Conservation (phyloP, 1,140 invertebrate genomes). For the Drosophila mojavensis region DNA sequence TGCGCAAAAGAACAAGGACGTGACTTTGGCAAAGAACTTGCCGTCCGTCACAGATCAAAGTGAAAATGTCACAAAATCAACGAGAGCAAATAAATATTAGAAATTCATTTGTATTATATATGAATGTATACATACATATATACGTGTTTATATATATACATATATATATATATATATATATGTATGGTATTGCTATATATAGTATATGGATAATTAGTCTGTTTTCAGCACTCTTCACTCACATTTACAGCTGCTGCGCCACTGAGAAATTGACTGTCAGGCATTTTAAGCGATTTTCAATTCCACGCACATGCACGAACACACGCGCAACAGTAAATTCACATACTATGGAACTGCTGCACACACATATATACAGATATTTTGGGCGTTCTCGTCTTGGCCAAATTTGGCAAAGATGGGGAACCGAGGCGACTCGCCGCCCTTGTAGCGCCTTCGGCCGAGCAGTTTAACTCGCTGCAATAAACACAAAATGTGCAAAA, state of each 20-base stretch:
- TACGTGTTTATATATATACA: neutral
- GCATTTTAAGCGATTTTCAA: conserved; percentile 63
- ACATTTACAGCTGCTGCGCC: conserved; percentile 62
- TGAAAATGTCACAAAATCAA: conserved; percentile 46
- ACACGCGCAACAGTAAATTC: neutral
- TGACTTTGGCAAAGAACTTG: conserved; percentile 83
- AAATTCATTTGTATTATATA: conserved; percentile 42
- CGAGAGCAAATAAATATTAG: conserved; percentile 57
- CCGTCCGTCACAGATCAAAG: conserved; percentile 65
- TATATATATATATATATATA: neutral
- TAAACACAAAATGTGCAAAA: conserved; percentile 59
- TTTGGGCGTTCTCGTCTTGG: conserved; percentile 33
- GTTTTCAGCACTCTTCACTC: conserved; percentile 1
- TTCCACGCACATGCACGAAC: conserved; percentile 24
- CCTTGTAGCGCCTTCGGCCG: conserved; percentile 8
- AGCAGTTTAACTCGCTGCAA: conserved; percentile 68
- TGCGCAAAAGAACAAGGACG: conserved; percentile 64
- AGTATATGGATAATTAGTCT: conserved; percentile 50
- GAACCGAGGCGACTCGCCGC: neutral
- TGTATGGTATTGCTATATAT: conserved; percentile 32
- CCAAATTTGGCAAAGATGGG: conserved; percentile 65
- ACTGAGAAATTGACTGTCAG: conserved; percentile 67
- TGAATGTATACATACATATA: neutral
- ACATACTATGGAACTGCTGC: conserved; percentile 26
- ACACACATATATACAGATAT: conserved; percentile 19